Evolutionary conservation across 2,113 vertebrate genomes (phyloP), one percentile per base, ranked within the genome.

Genomic region (Caranx melampygus): DNA sequence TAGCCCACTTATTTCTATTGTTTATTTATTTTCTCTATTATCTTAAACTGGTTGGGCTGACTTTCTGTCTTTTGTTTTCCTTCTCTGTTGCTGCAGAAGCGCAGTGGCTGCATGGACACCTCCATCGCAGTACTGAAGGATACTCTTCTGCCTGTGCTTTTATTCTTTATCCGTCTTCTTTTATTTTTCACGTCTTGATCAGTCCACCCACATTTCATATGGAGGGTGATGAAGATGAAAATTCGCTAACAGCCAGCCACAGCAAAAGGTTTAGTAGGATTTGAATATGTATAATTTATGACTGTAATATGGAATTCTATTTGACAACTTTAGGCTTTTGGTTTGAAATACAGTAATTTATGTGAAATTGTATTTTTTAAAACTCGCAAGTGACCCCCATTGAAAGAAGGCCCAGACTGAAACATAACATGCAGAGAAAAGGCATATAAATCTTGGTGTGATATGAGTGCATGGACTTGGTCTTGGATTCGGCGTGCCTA

Each of bases 401-500:
- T 51, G 6, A 78, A 49, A 63, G 2, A 49, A 42, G 31, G 3
- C 6, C 6, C 20, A 64, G 26, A 47, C 3, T 64, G 40, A 77
- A 45, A 58, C 52, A 60, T 3, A 26, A 6, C 5, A 64, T n/a
- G 0, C 49, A 35, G 18, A 55, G 14, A 57, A 44, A 58, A 33
- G 42, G 8, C 62, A 18, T 57, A 76, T 74, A 7, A 33, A 58
- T 12, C 34, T 45, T 2, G 6, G 26, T 49, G 44, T 3, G 57
- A 12, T 3, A 1, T 44, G 21, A 54, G 33, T 62, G 6, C 15
- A 20, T 45, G 31, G 3, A 51, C 10, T 59, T 37, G 9, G 35
- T 52, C 31, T 72, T 65, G 67, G 71, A 79, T 78, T 66, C 14
- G 3, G 31, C 33, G 7, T 47, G 15, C 44, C 55, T 5, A 35